Evolutionary conservation across 2,888 invertebrate species (phyloP), one percentile per base, ranked within the genome.

Genomic region (Cataglyphis cursor): DNA sequence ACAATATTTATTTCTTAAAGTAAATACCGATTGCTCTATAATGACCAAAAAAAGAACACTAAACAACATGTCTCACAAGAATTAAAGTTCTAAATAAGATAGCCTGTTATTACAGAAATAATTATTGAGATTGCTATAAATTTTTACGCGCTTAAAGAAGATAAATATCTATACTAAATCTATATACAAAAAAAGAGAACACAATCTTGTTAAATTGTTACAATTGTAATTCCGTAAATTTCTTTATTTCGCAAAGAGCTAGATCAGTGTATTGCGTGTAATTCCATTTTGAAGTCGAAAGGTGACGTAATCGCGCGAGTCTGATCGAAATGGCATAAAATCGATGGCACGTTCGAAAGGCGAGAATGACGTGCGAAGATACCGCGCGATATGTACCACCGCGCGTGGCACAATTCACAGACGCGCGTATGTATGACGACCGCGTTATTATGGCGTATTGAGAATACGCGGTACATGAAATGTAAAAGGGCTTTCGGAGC

Each of bases 401-500:
- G 41, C 44, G 48, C 72, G 66, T 66, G 72, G 64, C 48, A 66
- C 78, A 66, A 78, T 83, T 54, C 81, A 59, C 54, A 68, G 70
- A 70, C 44, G 59, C 10, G 78, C 41, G 10, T 61, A 59, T 76
- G 44, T 38, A 64, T 48, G 70, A 65, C 61, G 68, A 62, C 54
- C 61, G 66, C 57, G 83, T 82, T 86, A 74, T 59, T 74, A 76
- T 61, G 54, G 73, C 72, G 66, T 73, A 74, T 57, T 59, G 82
- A 75, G 82, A 61, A 81, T 62, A 35, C 64, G 62, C 57, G 70
- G 62, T 61, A 80, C 74, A 57, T 62, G 78, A 84, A 81, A 81
- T 84, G 83, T 84, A 76, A 88, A 89, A 86, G 91, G 84, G 83
- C 87, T 75, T 86, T 89, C 61, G 85, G 81, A 86, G 72, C 81